Evolutionary conservation across 2,888 invertebrate species (phyloP), one percentile per base, ranked within the genome.

Genomic region (Lycaena phlaeas): DNA sequence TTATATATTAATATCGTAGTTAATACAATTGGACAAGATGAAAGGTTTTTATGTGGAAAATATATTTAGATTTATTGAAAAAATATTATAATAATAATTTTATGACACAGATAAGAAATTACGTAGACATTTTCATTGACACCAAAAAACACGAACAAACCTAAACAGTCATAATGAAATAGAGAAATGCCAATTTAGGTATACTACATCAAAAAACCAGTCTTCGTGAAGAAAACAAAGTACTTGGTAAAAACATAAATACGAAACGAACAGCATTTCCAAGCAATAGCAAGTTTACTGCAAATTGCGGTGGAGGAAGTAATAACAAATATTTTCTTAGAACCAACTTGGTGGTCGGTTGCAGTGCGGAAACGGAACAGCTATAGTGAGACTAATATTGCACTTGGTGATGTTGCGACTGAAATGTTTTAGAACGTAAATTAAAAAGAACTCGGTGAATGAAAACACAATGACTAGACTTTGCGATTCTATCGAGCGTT

Each of bases 321-420:
- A 40, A 44, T 39, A 41, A 43, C 41, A 49, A 46, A 49, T 46
- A 46, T 49, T 49, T 49, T 41, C 39, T 26, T 39, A 36, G 40
- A 37, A 36, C 38, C 27, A 30, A 29, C 38, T 40, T 29, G 36
- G 31, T 39, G 40, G 40, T 22, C 40, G 40, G 41, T 42, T 43
- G 40, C 38, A 34, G 22, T 6, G 36, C 36, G 38, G 38, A 31
- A 38, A 27, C 10, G 15, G 25, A 42, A 38, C 31, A 30, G 37
- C 29, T 26, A 30, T 25, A 14, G 6, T 14, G 27, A 30, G 27
- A 30, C 31, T 27, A 18, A 38, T 31, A 31, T 31, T 31, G 31
- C 17, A 31, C 18, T 31, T n/a, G 22, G 22, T 22, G 18, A 17
- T 31, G 17, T 18, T 31, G 17, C 18, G 6, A 3, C 18, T 15